Evolutionary conservation across 1,140 invertebrate species (phyloP).

Genomic region (Pogonognathellus flavescens): DNA sequence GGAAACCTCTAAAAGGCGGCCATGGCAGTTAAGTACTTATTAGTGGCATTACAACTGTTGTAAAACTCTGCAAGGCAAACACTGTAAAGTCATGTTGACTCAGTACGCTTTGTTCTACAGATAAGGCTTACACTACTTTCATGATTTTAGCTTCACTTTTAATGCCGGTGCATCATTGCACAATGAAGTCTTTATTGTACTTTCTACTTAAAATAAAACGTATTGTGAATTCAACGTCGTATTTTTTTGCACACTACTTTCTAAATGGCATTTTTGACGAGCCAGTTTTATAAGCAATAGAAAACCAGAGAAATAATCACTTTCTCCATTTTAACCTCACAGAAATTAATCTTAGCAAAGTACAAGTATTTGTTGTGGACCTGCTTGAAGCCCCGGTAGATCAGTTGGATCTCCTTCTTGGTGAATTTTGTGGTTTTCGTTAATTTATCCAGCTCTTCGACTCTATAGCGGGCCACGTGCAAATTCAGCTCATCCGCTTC

Average conservation of each 20-base stretch:
- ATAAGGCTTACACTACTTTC: background rate
- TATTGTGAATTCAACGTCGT: background rate
- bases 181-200: background rate
- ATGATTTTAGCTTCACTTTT: background rate
- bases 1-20: background rate
- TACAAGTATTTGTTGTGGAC: constrained; percentile 69
- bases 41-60: background rate
- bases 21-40: constrained; percentile 20
- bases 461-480: constrained; percentile 79
- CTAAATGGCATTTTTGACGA: background rate
- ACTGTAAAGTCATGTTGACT: background rate
- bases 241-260: background rate
- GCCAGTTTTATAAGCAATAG: background rate
- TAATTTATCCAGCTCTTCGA: constrained; percentile 85
- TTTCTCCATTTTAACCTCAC: background rate
- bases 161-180: background rate
- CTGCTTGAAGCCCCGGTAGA: constrained; percentile 94
- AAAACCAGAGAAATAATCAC: background rate
- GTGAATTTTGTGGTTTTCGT: constrained; percentile 88
- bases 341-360: background rate
- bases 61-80: background rate
- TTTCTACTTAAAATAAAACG: background rate
- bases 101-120: background rate
- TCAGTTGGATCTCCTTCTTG: constrained; percentile 90
- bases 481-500: constrained; percentile 80